Conservation (phyloP, 2,113 vertebrate genomes). For the Todiramphus saurophagus region DNA sequence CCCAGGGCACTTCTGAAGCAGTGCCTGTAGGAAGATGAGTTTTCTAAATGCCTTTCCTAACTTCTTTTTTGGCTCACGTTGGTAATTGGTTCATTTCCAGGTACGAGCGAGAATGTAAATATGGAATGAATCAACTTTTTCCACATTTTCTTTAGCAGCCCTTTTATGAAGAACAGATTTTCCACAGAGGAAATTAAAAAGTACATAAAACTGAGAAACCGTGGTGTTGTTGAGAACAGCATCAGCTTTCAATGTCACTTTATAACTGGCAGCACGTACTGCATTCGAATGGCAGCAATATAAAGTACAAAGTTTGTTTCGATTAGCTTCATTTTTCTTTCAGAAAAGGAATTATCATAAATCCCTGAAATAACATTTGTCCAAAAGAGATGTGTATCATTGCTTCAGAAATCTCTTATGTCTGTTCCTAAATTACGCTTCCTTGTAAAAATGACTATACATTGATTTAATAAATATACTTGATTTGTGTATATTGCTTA, state of each 20-base stretch:
- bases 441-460: constrained; percentile 72
- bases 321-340: constrained; percentile 78
- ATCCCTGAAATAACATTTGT: constrained; percentile 79
- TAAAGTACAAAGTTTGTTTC: constrained; percentile 72
- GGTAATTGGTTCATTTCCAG: constrained; percentile 82
- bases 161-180: constrained; percentile 98
- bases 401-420: constrained; percentile 63
- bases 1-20: constrained; percentile 60
- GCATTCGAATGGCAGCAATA: constrained; percentile 74
- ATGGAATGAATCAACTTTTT: constrained; percentile 89
- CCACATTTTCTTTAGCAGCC: constrained; percentile 85
- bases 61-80: constrained; percentile 72
- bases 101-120: constrained; percentile 86
- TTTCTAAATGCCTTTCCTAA: constrained; percentile 74
- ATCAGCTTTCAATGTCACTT: constrained; percentile 79
- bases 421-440: constrained; percentile 60
- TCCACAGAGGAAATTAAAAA: constrained; percentile 95
- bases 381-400: constrained; percentile 63
- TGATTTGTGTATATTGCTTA: constrained; percentile 70
- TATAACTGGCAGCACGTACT: constrained; percentile 71
- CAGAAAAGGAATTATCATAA: constrained; percentile 76
- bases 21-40: constrained; percentile 65
- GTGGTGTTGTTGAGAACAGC: constrained; percentile 84
- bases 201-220: constrained; percentile 87
- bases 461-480: constrained; percentile 68